Evolutionary conservation across 2,888 invertebrate species (phyloP).

Genomic region (Himalopsyche kuldschensis): DNA sequence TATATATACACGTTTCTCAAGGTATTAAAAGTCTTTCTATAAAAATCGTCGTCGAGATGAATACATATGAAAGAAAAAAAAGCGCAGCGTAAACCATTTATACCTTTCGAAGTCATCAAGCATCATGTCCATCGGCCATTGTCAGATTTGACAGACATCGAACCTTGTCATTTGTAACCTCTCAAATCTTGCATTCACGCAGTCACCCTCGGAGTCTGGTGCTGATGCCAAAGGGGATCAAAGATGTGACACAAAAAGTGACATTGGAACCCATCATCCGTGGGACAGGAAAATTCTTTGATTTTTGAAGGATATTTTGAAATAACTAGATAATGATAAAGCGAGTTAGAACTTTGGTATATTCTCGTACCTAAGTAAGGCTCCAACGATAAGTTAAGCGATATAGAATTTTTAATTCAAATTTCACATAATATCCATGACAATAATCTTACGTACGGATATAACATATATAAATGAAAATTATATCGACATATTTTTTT

Average conservation of each 20-base stretch:
- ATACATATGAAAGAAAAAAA: slow-evolving; percentile 1
- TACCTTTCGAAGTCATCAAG: slow-evolving; percentile 2
- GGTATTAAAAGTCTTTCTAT: background rate
- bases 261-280: slow-evolving; percentile 19
- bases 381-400: background rate
- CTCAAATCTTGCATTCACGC: slow-evolving; percentile 26
- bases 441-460: no score
- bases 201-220: slow-evolving; percentile 16
- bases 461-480: no score
- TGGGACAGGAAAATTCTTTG: slow-evolving; percentile 35
- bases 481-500: no score
- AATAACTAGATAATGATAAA: background rate
- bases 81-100: background rate
- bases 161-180: slow-evolving; percentile 36
- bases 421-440: no score
- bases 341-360: background rate
- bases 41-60: background rate
- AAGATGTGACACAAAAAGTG: background rate
- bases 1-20: background rate
- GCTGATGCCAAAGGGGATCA: background rate
- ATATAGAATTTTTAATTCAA: background rate
- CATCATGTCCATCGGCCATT: slow-evolving; percentile 12
- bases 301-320: background rate
- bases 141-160: slow-evolving; percentile 37
- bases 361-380: background rate